Evolutionary conservation across 1,140 invertebrate species (phyloP).

Genomic region (Leptopilina boulardi): DNA sequence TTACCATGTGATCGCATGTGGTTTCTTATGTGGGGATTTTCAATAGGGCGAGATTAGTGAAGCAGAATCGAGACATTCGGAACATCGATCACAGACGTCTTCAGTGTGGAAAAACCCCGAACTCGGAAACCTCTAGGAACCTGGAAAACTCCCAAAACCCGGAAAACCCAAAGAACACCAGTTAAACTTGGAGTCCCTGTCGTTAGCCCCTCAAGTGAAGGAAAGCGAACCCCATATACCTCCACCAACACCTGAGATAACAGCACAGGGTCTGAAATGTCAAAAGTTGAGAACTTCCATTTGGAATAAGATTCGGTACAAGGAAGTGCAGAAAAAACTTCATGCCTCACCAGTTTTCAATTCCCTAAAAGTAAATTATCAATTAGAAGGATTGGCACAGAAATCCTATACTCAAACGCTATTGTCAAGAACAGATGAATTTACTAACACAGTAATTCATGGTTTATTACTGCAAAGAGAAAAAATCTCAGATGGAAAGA

Average conservation of each 20-base stretch:
- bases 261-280: neutral
- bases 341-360: conserved; percentile 54
- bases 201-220: conserved; percentile 43
- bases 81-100: too few species aligned
- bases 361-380: conserved; percentile 31
- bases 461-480: conserved; percentile 40
- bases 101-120: too few species aligned
- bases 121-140: too few species aligned
- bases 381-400: neutral
- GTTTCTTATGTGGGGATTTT: too few species aligned
- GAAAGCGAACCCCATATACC: conserved; percentile 50
- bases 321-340: conserved; percentile 53
- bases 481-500: conserved; percentile 34
- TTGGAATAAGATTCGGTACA: conserved; percentile 56
- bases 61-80: too few species aligned
- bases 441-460: conserved; percentile 38
- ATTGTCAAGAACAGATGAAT: conserved; percentile 14
- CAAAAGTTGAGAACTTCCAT: conserved; percentile 23
- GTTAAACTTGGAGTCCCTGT: too few species aligned
- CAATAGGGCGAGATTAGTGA: too few species aligned
- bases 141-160: too few species aligned
- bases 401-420: neutral
- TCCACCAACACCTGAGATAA: conserved; percentile 37
- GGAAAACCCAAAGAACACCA: too few species aligned
- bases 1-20: too few species aligned